These are phyloP conservation scores for Pyrgus malvae DNA, from an alignment of 2,888 invertebrate genomes.

Conservation along the genomic window DNA sequence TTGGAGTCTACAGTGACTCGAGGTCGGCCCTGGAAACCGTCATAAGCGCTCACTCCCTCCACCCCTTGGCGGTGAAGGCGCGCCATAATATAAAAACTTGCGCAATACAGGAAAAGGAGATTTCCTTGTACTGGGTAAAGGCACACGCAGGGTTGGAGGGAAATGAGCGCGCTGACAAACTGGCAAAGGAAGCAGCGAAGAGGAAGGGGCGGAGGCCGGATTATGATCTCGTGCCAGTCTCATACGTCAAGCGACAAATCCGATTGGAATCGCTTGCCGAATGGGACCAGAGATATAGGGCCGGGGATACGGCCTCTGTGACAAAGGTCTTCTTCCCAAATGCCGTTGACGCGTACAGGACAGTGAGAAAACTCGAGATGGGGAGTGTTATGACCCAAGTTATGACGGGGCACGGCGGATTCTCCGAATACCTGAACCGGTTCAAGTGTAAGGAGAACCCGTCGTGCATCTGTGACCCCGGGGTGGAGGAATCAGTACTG, in stretches of 20 bases:
- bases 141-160: no score
- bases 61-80: background rate
- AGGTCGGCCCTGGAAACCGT: no score
- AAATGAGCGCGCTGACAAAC: background rate
- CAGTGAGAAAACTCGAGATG: background rate
- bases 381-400: background rate
- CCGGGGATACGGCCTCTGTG: no score
- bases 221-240: background rate
- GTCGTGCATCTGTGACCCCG: background rate
- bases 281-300: no score
- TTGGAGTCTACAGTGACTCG: background rate
- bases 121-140: background rate
- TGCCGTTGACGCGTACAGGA: background rate
- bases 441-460: no score
- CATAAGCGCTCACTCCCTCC: background rate
- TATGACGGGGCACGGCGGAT: background rate
- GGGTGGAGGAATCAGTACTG: background rate
- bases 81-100: background rate
- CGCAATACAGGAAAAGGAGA: background rate
- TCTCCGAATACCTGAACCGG: no score
- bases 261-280: background rate
- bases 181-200: background rate
- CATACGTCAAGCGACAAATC: no score
- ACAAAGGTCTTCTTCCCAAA: background rate
- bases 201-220: background rate